Evolutionary conservation across 2,113 vertebrate species (phyloP), one percentile per base, ranked within the genome.

Genomic region (Montifringilla adamsi): DNA sequence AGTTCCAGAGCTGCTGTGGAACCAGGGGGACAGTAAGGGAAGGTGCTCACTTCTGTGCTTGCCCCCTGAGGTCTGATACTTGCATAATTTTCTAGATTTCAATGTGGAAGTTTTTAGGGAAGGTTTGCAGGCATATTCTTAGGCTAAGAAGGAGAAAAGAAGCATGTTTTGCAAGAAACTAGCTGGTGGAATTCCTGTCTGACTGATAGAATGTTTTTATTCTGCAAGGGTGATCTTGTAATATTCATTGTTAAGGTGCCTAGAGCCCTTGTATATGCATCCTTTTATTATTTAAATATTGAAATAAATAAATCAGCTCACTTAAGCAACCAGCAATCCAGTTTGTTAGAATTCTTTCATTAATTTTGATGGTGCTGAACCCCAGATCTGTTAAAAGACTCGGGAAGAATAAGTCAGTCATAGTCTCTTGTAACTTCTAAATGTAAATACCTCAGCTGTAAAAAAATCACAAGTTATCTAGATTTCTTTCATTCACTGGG

Each of bases 231-330:
- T 78, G 80, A 90, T 95, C 68, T 30, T 94, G 69, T 66, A 97
- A 89, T 95, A 96, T 97, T 95, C 79, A 96, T 90, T 89, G 76
- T 90, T 89, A 78, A 87, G 90, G 88, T 84, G 74, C 62, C 89
- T 87, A 94, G 96, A 95, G 95, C 31, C 96, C 90, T 82, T 89
- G 69, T 94, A 92, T 89, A 92, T 90, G 88, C 88, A 89, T 79
- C 43, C 68, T 96, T 94, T 96, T 93, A 93, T 94, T 96, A 96
- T 95, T 96, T 93, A 93, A 95, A 96, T 97, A 96, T 95, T 95
- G 93, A 96, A 96, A 94, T 93, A 96, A 96, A 97, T 95, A 93
- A 97, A 96, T 96, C 56, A 96, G 87, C 72, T 93, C 60, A 77
- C 68, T 97, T 92, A 95, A 94, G 72, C 47, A 94, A 95, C 46